Conservation (phyloP, 1,140 invertebrate genomes). For the Laupala kohalensis region DNA sequence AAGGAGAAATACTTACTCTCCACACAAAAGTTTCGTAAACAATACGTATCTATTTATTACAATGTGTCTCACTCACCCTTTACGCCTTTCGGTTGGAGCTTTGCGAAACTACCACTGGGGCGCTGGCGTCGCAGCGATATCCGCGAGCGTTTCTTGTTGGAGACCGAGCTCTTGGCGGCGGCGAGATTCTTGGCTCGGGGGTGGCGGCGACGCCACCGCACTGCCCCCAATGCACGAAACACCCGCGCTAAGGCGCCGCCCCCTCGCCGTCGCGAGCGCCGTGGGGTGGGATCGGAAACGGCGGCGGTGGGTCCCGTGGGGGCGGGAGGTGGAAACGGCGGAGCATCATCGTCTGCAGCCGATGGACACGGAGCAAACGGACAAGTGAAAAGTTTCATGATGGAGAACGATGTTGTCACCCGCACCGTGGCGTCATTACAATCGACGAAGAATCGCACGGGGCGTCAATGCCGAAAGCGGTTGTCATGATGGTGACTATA, state of each 20-base stretch:
- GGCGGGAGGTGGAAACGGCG: no score
- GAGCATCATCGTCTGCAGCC: background rate
- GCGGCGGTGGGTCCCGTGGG: no score
- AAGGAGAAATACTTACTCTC: no score
- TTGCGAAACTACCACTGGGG: background rate
- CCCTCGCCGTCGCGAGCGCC: no score
- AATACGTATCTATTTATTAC: background rate
- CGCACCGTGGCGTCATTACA: background rate
- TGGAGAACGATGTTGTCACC: no score
- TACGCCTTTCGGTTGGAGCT: no score
- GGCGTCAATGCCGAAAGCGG: no score
- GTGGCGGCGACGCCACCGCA: background rate
- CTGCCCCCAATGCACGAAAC: background rate
- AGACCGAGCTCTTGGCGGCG: background rate
- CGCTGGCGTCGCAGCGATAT: background rate
- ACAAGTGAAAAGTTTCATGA: background rate
- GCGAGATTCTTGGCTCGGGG: background rate
- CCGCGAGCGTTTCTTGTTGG: background rate
- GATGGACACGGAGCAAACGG: background rate
- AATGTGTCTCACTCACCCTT: background rate
- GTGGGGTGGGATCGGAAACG: no score
- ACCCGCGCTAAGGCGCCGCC: background rate
- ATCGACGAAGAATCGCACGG: no score
- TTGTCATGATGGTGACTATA: no score
- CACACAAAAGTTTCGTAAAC: background rate